Evolutionary conservation across 1,140 invertebrate genomes (phyloP).

Genomic region (Bombyx mandarina): DNA sequence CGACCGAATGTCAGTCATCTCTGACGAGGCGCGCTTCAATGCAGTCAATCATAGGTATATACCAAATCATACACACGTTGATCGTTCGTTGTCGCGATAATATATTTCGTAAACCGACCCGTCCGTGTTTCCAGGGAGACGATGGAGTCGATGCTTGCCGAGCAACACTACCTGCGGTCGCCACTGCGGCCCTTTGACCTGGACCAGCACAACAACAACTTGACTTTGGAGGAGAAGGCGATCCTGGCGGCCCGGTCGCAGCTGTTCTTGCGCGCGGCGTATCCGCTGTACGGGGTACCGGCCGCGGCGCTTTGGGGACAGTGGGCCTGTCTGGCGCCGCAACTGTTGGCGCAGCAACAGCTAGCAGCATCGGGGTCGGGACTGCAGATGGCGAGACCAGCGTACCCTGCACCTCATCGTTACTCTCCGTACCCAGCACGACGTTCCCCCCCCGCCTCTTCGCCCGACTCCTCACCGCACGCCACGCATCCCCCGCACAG

Average conservation of each 20-base stretch:
- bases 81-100: not conserved
- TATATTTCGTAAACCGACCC: no score
- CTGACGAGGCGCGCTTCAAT: conserved; percentile 61
- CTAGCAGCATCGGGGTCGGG: conserved; percentile 58
- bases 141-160: conserved; percentile 86
- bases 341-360: conserved; percentile 68
- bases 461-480: conserved; percentile 69
- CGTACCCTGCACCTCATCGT: conserved; percentile 71
- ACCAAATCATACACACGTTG: not conserved
- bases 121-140: conserved; percentile 76
- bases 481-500: conserved; percentile 53
- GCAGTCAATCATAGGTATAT: conserved; percentile 58
- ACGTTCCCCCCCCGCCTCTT: conserved; percentile 60
- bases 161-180: conserved; percentile 81
- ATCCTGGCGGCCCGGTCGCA: conserved; percentile 79
- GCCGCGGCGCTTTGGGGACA: conserved; percentile 73
- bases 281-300: conserved; percentile 73
- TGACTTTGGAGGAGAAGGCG: conserved; percentile 83
- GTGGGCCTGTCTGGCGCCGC: conserved; percentile 74
- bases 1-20: conserved; percentile 58
- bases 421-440: conserved; percentile 73
- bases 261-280: conserved; percentile 77
- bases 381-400: conserved; percentile 67
- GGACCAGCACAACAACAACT: conserved; percentile 78
- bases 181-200: conserved; percentile 82